These are phyloP conservation scores for Cyphomyrus discorhynchus DNA, from an alignment of 2,113 vertebrate genomes.

Conservation along the genomic window DNA sequence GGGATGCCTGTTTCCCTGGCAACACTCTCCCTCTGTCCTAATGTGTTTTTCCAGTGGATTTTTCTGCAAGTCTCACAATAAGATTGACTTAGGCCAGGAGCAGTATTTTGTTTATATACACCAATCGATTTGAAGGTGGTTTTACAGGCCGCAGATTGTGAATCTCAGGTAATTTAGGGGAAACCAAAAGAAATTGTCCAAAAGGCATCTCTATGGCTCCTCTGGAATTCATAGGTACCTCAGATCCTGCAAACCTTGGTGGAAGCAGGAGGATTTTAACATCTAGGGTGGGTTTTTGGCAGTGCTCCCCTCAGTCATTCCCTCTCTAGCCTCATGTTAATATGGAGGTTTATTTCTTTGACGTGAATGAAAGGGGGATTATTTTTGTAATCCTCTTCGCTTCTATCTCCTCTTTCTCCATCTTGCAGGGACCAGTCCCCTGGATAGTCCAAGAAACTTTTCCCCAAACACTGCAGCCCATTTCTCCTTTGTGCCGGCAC, in stretches of 20 bases:
- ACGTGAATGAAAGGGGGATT: not conserved
- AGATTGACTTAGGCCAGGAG: not conserved
- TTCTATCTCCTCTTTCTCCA: slow-evolving; percentile 18
- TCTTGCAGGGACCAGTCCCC: slow-evolving; percentile 80
- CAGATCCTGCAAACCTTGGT: not conserved
- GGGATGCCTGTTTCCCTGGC: not conserved
- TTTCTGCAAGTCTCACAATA: not conserved
- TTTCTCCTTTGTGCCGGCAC: slow-evolving; percentile 90
- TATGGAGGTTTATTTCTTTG: not conserved
- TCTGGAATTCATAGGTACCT: not conserved
- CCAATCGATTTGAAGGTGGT: not conserved
- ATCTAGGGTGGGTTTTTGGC: not conserved
- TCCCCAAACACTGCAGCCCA: slow-evolving; percentile 93
- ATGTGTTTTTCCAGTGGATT: not conserved
- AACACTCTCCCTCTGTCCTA: not conserved
- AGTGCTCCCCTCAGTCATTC: not conserved
- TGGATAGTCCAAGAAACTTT: slow-evolving; percentile 96
- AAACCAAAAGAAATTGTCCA: not conserved
- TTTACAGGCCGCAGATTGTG: not conserved
- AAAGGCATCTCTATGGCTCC: not conserved
- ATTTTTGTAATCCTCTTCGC: not conserved
- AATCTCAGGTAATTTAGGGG: not conserved
- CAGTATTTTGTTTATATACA: not conserved
- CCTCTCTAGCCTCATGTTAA: not conserved
- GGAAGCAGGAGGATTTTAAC: not conserved